phyloP scores from a whole-genome alignment of 2,797 vertebrate species.

The Cheirogaleus major region DNA sequence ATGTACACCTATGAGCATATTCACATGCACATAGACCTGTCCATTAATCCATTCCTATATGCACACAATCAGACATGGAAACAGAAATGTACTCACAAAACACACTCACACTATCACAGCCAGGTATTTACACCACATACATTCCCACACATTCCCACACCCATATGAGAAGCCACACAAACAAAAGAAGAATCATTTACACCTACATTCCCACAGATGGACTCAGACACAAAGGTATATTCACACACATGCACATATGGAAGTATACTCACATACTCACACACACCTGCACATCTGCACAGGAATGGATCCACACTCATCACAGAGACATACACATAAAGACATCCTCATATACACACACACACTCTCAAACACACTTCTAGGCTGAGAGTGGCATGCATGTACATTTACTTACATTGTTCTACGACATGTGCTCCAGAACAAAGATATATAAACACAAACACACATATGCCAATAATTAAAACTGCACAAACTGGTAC shows the following conservation, averaged over 20 bases:
- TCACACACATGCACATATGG: neutral
- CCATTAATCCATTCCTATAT: constrained; percentile 24
- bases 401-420: constrained; percentile 33
- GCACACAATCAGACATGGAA: constrained; percentile 28
- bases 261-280: constrained; percentile 37
- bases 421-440: constrained; percentile 27
- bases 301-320: neutral
- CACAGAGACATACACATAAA: constrained; percentile 35
- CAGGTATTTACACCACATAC: neutral
- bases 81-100: constrained; percentile 59
- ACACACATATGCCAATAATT: constrained; percentile 53
- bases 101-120: neutral
- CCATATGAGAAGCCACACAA: constrained; percentile 33
- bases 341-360: neutral
- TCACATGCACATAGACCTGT: neutral
- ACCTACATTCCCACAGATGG: neutral
- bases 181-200: constrained; percentile 54
- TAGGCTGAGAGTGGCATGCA: neutral
- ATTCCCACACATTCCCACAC: neutral
- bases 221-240: constrained; percentile 28
- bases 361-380: neutral
- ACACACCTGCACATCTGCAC: constrained; percentile 26
- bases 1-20: neutral
- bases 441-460: constrained; percentile 50
- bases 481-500: constrained; percentile 44